Evolutionary conservation across 2,113 vertebrate species (phyloP).

Genomic region (Aix galericulata): DNA sequence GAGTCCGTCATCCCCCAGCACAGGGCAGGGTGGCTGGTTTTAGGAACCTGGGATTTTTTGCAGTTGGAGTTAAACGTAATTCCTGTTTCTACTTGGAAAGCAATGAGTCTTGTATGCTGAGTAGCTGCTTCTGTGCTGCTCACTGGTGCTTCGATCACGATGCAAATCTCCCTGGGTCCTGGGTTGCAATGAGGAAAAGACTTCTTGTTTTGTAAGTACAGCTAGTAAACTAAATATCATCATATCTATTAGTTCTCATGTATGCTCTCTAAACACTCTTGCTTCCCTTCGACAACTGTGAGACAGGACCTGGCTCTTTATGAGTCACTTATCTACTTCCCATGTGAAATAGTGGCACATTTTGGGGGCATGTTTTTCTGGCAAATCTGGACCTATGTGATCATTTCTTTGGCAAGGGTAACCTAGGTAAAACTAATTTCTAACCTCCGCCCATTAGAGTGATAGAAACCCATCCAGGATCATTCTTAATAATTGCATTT

Average conservation of each 20-base stretch:
- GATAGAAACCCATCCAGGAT: not conserved
- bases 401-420: not conserved
- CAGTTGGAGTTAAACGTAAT: not conserved
- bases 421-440: not conserved
- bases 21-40: accelerated
- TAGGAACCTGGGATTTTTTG: not conserved
- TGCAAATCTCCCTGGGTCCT: not conserved
- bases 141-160: accelerated
- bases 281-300: not conserved
- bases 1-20: no score
- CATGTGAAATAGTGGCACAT: accelerated
- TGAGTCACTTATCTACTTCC: not conserved
- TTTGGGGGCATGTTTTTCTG: not conserved
- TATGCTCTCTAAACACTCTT: not conserved
- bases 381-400: not conserved
- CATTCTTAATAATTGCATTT: accelerated
- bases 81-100: not conserved
- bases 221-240: not conserved
- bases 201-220: not conserved
- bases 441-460: not conserved
- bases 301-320: not conserved
- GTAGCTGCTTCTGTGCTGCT: not conserved
- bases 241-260: not conserved
- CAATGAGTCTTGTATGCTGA: not conserved
- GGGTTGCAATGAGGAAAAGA: not conserved